Percentiles rank a stretch among this genome's conserved stretches.
Evolutionary conservation across 2,888 invertebrate genomes (phyloP).

Genomic region (Megastigmus dorsalis): DNA sequence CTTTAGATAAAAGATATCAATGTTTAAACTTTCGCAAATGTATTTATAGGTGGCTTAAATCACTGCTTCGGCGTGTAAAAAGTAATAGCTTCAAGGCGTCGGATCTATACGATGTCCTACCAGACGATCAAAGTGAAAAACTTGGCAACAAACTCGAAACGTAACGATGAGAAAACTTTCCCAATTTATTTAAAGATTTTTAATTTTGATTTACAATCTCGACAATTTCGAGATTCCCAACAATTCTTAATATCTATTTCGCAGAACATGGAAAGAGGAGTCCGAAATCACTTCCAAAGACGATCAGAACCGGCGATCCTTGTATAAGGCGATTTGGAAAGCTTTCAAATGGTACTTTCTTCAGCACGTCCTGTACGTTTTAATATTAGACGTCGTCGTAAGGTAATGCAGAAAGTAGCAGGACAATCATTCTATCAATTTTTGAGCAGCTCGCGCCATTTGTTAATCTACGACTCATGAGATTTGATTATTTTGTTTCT

Average conservation of each 20-base stretch:
- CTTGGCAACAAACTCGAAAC: slow-evolving; percentile 5
- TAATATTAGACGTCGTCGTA: background rate
- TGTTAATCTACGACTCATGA: no score
- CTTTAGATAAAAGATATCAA: no score
- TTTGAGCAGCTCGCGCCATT: no score
- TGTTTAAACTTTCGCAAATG: no score
- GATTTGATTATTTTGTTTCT: background rate
- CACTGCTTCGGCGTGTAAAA: background rate
- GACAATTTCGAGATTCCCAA: background rate
- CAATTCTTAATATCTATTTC: background rate
- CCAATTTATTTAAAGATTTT: background rate
- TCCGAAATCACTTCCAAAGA: background rate
- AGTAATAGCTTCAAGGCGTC: background rate
- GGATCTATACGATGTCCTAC: background rate
- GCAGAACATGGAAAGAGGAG: slow-evolving; percentile 10
- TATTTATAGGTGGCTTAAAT: slow-evolving; percentile 8
- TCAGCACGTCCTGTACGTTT: background rate
- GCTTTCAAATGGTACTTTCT: slow-evolving; percentile 3
- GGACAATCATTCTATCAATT: no score
- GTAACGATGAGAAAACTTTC: slow-evolving; percentile 3
- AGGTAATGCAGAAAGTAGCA: background rate
- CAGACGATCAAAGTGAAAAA: background rate
- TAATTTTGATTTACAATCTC: background rate
- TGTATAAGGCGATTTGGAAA: background rate
- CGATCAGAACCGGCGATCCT: background rate